phyloP scores from a whole-genome alignment of 2,888 invertebrate species.

The Hyposoter didymator region DNA sequence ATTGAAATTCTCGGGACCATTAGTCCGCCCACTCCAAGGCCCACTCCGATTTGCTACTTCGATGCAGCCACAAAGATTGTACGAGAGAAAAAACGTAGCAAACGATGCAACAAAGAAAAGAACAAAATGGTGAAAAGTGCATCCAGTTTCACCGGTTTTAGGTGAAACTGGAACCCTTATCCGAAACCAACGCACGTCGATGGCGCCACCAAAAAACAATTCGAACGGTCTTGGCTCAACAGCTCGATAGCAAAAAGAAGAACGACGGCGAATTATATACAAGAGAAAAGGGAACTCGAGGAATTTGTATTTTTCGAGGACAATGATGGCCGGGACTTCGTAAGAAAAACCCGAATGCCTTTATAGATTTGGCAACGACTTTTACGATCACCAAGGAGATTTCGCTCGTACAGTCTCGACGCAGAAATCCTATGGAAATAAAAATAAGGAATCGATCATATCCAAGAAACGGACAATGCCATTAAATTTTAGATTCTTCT shows the following conservation, averaged over 20 bases:
- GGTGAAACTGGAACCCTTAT: conserved; percentile 26
- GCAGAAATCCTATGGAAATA: background rate
- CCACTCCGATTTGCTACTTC: background rate
- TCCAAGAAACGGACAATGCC: background rate
- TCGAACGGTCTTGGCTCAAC: conserved; percentile 18
- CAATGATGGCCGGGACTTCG: background rate
- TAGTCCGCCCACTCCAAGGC: background rate
- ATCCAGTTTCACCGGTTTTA: conserved; percentile 66
- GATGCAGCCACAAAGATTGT: conserved; percentile 5
- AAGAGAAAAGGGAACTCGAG: background rate
- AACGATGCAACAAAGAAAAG: conserved; percentile 12
- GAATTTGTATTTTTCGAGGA: conserved; percentile 17
- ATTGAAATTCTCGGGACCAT: conserved; percentile 17
- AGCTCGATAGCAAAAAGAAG: background rate
- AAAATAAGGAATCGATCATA: background rate
- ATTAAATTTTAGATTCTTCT: background rate
- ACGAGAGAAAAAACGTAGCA: conserved; percentile 3
- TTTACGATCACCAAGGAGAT: conserved; percentile 1
- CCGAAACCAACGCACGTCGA: conserved; percentile 24
- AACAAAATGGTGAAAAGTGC: conserved; percentile 46
- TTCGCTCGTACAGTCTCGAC: background rate
- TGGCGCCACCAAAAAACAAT: conserved; percentile 45
- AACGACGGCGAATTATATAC: background rate
- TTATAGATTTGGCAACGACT: background rate
- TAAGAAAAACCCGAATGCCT: background rate